These are phyloP conservation scores for Bos javanicus DNA, from an alignment of 2,113 vertebrate genomes.

Conservation along the genomic window DNA sequence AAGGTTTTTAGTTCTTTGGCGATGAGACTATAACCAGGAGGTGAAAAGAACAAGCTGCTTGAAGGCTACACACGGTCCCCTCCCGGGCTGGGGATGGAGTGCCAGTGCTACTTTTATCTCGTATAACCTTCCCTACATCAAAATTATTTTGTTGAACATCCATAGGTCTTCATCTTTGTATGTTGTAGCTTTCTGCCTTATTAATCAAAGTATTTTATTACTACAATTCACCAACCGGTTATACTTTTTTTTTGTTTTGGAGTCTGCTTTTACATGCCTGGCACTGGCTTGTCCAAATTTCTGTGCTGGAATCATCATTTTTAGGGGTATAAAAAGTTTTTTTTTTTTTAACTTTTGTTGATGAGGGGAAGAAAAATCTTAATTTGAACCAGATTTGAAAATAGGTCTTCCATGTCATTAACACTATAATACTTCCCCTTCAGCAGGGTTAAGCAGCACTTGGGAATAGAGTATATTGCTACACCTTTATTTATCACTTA, in stretches of 20 bases:
- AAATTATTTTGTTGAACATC: not conserved
- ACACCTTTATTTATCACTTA: not conserved
- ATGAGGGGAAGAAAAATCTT: not conserved
- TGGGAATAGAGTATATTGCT: not conserved
- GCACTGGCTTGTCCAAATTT: not conserved
- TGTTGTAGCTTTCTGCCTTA: not conserved
- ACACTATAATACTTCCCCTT: not conserved
- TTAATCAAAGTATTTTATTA: not conserved
- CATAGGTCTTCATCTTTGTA: not conserved
- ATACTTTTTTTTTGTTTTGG: not conserved
- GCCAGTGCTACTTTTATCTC: not conserved
- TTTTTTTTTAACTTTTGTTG: not conserved
- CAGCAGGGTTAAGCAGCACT: not conserved
- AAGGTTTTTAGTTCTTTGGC: not conserved
- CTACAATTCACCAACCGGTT: not conserved
- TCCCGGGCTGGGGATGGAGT: fast-evolving
- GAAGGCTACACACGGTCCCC: not conserved
- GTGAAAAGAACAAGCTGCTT: not conserved
- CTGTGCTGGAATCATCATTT: not conserved
- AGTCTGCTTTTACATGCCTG: not conserved
- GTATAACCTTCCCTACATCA: not conserved
- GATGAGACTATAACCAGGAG: not conserved
- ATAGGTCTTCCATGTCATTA: not conserved
- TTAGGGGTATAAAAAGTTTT: not conserved
- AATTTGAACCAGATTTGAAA: constrained; percentile 21